Base-by-base conservation (phyloP, 2,113 vertebrate genomes). In the Pomatorhinus ruficollis region DNA sequence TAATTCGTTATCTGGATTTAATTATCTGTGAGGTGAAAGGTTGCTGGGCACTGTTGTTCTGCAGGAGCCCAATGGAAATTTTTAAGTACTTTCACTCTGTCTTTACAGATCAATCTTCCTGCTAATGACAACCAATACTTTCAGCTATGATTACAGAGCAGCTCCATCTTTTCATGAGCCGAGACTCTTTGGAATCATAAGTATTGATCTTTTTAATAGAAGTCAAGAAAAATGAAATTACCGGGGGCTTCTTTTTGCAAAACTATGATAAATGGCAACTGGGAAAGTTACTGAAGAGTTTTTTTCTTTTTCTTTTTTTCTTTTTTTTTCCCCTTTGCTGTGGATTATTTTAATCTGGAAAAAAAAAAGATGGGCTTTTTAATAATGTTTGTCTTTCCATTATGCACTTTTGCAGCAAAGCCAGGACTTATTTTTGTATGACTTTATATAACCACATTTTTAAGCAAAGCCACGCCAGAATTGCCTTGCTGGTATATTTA, bases 131-230 rank as follows among this genome's bases (percentile, higher is more conserved):
- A 96, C 98, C 98, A 98, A 98, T 99, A 98, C 98, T 98, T 99
- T 99, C 98, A 98, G 98, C 97, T 98, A 97, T 98, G 98, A 99
- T 99, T 99, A 98, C 98, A 97, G 94, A 96, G 95, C 97, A 96
- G 97, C 98, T 98, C 98, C 98, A 98, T 99, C 98, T 98, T 98
- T 98, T 97, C 97, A 97, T 96, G 97, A 98, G 97, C 97, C 96
- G 98, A 98, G 98, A 98, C 98, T 98, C 98, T 98, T 97, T 98
- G 98, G 98, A 98, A 98, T 98, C 98, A 98, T 98, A 98, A 93
- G 97, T 98, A 99, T 99, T 98, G 98, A 99, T 99, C 98, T 98
- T 98, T 97, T 98, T 98, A 98, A 98, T 99, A 99, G 98, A 99
- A 98, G 98, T 98, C 98, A 98, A 98, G 97, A 98, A 98, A 99